phyloP scores from a whole-genome alignment of 1,140 invertebrate genomes.

The Pygmarrhopalites habei region DNA sequence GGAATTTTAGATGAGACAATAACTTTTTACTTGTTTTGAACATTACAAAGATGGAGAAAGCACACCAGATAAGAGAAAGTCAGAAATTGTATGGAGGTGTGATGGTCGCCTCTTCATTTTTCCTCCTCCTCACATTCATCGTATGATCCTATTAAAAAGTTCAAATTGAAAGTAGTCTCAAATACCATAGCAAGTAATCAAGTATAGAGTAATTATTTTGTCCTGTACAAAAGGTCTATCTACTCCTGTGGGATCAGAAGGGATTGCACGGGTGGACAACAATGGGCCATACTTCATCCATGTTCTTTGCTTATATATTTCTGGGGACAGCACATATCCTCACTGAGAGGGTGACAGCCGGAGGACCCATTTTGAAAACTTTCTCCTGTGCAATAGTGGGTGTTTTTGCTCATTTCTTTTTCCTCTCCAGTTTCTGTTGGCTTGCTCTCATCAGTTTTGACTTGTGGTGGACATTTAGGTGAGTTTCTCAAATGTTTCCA shows the following conservation, averaged over 20 bases:
- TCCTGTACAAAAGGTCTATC: too few relatives aligned
- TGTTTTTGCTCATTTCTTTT: slow-evolving; percentile 30
- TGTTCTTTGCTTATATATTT: slow-evolving; percentile 34
- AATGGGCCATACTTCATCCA: slow-evolving; percentile 16
- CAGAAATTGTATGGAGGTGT: slow-evolving; percentile 17
- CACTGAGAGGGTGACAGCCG: not conserved
- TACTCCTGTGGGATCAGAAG: slow-evolving; percentile 24
- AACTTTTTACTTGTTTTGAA: too few relatives aligned
- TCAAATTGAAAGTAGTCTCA: too few relatives aligned
- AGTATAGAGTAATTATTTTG: too few relatives aligned
- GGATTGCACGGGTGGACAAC: slow-evolving; percentile 30
- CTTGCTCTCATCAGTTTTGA: slow-evolving; percentile 28
- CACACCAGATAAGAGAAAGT: not conserved
- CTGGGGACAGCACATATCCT: slow-evolving; percentile 19
- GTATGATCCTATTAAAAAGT: too few relatives aligned
- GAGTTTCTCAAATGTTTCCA: not conserved
- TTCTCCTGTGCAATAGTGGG: not conserved
- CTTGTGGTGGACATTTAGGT: slow-evolving; percentile 28
- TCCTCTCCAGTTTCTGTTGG: slow-evolving; percentile 31
- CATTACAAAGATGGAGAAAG: not conserved
- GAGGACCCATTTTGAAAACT: not conserved
- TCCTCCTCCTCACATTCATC: slow-evolving; percentile 23
- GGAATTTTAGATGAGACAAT: too few relatives aligned
- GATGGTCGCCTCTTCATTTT: slow-evolving; percentile 19
- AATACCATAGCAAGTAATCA: too few relatives aligned